Evolutionary conservation across 2,797 vertebrate species (phyloP).

Genomic region (Urosaurus nigricauda): DNA sequence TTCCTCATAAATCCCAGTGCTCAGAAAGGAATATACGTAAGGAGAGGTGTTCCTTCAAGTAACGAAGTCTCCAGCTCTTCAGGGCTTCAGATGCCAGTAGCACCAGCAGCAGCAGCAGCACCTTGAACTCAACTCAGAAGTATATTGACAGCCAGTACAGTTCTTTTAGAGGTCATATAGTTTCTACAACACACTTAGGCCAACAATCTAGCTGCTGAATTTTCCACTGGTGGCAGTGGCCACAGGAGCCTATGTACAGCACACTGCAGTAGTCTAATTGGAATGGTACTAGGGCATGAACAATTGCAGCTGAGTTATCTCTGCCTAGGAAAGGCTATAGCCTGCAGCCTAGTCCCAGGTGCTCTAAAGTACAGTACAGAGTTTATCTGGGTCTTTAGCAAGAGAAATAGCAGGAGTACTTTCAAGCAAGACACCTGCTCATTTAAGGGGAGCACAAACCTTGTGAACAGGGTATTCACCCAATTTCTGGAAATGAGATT

Average conservation of each 20-base stretch:
- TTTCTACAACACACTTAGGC: not conserved
- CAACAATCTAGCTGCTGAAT: not conserved
- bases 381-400: no score
- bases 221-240: not conserved
- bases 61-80: not conserved
- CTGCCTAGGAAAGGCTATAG: no score
- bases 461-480: not conserved
- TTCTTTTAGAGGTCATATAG: not conserved
- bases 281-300: no score
- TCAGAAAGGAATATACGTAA: not conserved
- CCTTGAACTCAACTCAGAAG: not conserved
- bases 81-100: not conserved
- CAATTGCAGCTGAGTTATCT: no score
- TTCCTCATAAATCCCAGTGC: not conserved
- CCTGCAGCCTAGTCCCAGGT: no score
- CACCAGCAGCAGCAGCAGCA: not conserved
- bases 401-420: not conserved
- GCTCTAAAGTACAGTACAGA: no score
- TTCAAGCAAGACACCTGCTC: not conserved
- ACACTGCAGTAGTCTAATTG: no score
- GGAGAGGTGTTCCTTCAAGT: not conserved
- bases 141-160: not conserved
- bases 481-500: not conserved
- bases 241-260: no score
- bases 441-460: not conserved